Evolutionary conservation across 2,797 vertebrate genomes (phyloP), one percentile per base, ranked within the genome.

Genomic region (Karalla daura): DNA sequence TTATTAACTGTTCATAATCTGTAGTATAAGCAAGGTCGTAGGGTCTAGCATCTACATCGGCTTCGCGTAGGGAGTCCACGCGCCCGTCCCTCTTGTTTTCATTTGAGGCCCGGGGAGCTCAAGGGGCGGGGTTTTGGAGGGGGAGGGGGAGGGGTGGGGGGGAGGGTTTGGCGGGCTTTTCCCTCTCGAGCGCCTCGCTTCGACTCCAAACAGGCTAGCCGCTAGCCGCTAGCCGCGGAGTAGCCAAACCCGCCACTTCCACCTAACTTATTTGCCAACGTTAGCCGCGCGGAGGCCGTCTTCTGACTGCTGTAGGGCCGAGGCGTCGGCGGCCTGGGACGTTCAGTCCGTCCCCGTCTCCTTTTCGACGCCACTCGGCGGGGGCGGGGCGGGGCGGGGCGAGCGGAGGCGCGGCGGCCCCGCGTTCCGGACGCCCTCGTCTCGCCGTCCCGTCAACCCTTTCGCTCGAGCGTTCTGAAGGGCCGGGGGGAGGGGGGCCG

Each of bases 1-100:
- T 86, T 72, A 88, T 78, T 87, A 86, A 89, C 86, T 90, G 68
- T 88, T 87, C 86, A 86, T 90, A 89, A 86, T 89, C 88, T 89
- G 83, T 90, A 89, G 84, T 88, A 85, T 88, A 88, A 87, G 73
- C 86, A 88, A 87, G 86, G 86, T 90, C 86, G 84, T 80, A 85
- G 79, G n/a, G 60, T 88, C 84, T 81, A 69, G 64, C 70, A n/a
- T n/a, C n/a, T 74, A 86, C 84, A 85, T 85, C 85, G 74, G 70
- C 87, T 88, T 86, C 63, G 73, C 47, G 60, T 75, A 66, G 25
- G n/a, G 63, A 60, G 66, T 70, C 75, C 24, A 70, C 86, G 70
- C 70, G 65, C 30, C 63, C 41, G 64, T 62, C 59, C 27, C 63
- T 50, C 53, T 55, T 10, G n/a, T 40, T 44, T 30, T 86, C 47